phyloP scores from a whole-genome alignment of 2,797 vertebrate genomes.

The Channallabes apus region DNA sequence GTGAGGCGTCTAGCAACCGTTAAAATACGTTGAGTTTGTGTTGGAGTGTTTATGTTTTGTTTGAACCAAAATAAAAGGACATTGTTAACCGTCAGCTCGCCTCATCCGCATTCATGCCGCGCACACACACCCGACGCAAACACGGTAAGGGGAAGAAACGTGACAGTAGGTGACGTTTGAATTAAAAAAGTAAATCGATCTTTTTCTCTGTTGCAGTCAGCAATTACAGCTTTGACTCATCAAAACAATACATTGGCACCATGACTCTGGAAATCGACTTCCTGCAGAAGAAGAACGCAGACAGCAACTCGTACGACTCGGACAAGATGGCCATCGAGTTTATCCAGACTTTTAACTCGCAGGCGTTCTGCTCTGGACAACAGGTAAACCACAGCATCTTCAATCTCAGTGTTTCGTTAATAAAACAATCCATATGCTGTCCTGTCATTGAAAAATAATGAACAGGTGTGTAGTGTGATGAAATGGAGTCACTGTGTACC shows the following conservation, averaged over 20 bases:
- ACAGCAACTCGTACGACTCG: constrained; percentile 89
- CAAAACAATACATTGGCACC: constrained; percentile 86
- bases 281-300: constrained; percentile 91
- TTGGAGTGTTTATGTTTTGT: no score
- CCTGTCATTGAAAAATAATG: neutral
- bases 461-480: neutral
- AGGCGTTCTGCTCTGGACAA: constrained; percentile 86
- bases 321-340: constrained; percentile 93
- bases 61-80: no score
- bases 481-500: neutral
- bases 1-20: no score
- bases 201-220: constrained; percentile 71
- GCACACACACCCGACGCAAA: no score
- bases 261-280: constrained; percentile 93
- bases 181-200: no score
- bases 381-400: constrained; percentile 75
- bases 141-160: no score
- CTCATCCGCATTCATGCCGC: no score
- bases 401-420: neutral
- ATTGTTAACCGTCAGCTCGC: no score
- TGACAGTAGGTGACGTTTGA: no score
- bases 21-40: no score
- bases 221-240: constrained; percentile 86
- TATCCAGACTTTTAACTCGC: constrained; percentile 88
- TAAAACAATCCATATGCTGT: no score